Percentiles rank a stretch among this genome's conserved stretches.
These are phyloP conservation scores for Laterallus jamaicensis DNA, from an alignment of 2,113 vertebrate species.

Conservation along the genomic window DNA sequence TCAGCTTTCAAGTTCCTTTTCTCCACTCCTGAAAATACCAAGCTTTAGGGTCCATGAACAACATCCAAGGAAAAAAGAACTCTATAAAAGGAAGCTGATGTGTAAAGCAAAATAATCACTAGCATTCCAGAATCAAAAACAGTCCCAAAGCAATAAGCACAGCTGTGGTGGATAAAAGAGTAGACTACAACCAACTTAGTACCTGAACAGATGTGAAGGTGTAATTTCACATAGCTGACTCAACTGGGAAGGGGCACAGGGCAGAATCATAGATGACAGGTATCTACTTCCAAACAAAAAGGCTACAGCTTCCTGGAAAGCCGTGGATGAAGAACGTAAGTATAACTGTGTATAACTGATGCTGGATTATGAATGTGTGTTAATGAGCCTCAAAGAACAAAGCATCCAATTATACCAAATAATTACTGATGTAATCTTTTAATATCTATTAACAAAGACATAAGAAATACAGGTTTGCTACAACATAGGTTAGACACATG, in stretches of 20 bases:
- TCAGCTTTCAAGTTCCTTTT: background rate
- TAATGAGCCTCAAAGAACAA: background rate
- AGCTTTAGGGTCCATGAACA: background rate
- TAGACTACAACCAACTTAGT: background rate
- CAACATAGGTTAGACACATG: accelerated
- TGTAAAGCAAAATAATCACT: background rate
- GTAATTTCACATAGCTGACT: background rate
- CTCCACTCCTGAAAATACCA: background rate
- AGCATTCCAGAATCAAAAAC: background rate
- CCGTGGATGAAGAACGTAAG: background rate
- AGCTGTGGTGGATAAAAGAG: background rate
- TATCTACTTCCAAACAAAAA: background rate
- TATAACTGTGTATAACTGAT: background rate
- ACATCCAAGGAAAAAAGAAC: background rate
- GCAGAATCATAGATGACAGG: background rate
- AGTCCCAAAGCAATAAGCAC: background rate
- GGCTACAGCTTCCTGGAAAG: background rate
- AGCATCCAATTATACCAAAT: background rate
- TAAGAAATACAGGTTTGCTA: background rate
- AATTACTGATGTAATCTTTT: background rate
- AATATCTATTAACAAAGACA: background rate
- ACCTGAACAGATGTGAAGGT: background rate
- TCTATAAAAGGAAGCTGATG: background rate
- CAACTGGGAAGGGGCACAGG: background rate
- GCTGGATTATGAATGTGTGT: background rate